phyloP scores from a whole-genome alignment of 2,113 vertebrate genomes.

The Brachyistius frenatus region DNA sequence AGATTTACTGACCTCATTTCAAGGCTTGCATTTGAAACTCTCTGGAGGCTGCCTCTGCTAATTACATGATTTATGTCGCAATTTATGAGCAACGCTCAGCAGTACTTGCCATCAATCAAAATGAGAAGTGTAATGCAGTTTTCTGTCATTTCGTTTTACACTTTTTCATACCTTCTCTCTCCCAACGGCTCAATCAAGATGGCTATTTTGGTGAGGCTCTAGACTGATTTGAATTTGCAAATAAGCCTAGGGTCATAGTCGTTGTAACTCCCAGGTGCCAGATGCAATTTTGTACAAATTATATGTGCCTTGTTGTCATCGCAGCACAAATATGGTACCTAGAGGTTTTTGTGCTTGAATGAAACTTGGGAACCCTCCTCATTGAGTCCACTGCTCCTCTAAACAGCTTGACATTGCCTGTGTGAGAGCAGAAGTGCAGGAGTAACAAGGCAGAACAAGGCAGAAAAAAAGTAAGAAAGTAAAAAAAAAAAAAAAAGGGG shows the following conservation, averaged over 20 bases:
- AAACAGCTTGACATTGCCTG: neutral
- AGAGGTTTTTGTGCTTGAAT: neutral
- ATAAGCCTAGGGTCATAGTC: slow-evolving; percentile 10
- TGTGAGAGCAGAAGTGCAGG: slow-evolving; percentile 39
- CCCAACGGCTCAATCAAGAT: slow-evolving; percentile 39
- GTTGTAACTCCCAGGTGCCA: slow-evolving; percentile 26
- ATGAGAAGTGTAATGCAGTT: slow-evolving; percentile 48
- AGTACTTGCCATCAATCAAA: slow-evolving; percentile 63
- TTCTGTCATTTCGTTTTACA: slow-evolving; percentile 19
- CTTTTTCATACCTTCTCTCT: slow-evolving; percentile 16
- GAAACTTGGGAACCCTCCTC: neutral
- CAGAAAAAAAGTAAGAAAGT: neutral
- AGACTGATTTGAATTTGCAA: slow-evolving; percentile 3
- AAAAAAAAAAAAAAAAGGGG: neutral
- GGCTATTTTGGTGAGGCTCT: neutral
- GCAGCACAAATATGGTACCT: slow-evolving; percentile 23
- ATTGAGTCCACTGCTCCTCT: neutral
- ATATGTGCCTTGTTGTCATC: slow-evolving; percentile 14
- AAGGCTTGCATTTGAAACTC: slow-evolving; percentile 38
- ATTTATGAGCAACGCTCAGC: slow-evolving; percentile 48
- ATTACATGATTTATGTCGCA: slow-evolving; percentile 70
- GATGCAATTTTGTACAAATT: slow-evolving; percentile 31
- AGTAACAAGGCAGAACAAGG: slow-evolving; percentile 17
- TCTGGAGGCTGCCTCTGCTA: slow-evolving; percentile 45
- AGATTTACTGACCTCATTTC: slow-evolving; percentile 64